phyloP scores from a whole-genome alignment of 2,888 invertebrate genomes.

The Heliconius aoede region DNA sequence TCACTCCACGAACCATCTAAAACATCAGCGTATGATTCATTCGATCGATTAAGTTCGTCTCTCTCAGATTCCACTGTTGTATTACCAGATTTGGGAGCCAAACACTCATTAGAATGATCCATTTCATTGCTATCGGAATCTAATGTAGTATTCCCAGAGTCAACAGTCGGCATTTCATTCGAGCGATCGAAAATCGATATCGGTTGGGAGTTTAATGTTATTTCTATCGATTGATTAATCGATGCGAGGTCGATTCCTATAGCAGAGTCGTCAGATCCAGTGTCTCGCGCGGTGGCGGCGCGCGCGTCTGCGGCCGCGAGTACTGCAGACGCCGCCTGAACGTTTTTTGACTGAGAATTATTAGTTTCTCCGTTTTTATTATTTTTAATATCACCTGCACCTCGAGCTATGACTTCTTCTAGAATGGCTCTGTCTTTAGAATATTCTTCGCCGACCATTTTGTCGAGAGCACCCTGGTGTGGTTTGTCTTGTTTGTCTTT shows the following conservation, averaged over 20 bases:
- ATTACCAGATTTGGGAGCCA: slow-evolving; percentile 68
- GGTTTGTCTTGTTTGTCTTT: slow-evolving; percentile 52
- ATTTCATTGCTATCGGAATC: slow-evolving; percentile 57
- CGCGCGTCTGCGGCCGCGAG: slow-evolving; percentile 81
- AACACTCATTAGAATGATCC: slow-evolving; percentile 76
- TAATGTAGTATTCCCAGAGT: slow-evolving; percentile 55
- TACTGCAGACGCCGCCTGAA: slow-evolving; percentile 88
- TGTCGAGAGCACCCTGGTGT: slow-evolving; percentile 59
- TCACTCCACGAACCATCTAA: slow-evolving; percentile 74
- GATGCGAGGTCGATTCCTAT: slow-evolving; percentile 18
- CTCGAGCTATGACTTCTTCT: slow-evolving; percentile 87
- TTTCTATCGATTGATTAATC: slow-evolving; percentile 26
- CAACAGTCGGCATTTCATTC: slow-evolving; percentile 54
- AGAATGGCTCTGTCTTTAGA: slow-evolving; percentile 69
- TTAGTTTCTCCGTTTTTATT: slow-evolving; percentile 40
- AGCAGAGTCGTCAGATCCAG: slow-evolving; percentile 69
- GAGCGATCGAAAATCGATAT: slow-evolving; percentile 48
- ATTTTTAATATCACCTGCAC: slow-evolving; percentile 58
- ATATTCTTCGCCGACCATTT: slow-evolving; percentile 62
- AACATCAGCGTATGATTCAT: slow-evolving; percentile 77
- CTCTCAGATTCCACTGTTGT: slow-evolving; percentile 69
- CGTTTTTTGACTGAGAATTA: slow-evolving; percentile 87
- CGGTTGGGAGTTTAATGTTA: slow-evolving; percentile 33
- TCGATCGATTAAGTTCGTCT: slow-evolving; percentile 75
- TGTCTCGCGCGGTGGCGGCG: slow-evolving; percentile 66